A percentile compares a stretch with the other conserved stretches of the same genome.
Evolutionary conservation across 2,888 invertebrate genomes (phyloP).

Genomic region (Ichneumoninae sp.): DNA sequence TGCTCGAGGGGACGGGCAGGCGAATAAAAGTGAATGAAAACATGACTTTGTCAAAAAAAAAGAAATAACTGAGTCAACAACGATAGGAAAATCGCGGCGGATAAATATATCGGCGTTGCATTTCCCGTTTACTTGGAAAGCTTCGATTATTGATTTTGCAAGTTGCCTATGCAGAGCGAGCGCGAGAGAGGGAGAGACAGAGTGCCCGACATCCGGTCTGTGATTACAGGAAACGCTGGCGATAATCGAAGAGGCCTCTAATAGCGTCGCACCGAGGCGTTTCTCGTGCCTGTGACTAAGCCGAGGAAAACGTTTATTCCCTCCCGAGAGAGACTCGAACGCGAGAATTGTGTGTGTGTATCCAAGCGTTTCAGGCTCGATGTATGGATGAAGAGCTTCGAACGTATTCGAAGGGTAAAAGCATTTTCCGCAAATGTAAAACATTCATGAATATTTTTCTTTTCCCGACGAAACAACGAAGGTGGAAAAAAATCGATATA

Average conservation of each 20-base stretch:
- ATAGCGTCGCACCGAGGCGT: constrained; percentile 51
- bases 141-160: constrained; percentile 62
- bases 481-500: constrained; percentile 7
- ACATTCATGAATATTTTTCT: background rate
- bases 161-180: constrained; percentile 27
- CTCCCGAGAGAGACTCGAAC: background rate
- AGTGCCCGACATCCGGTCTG: constrained; percentile 76
- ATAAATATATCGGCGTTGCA: background rate
- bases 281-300: constrained; percentile 20
- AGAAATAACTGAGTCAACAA: background rate
- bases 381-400: constrained; percentile 18
- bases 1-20: background rate
- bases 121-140: constrained; percentile 4
- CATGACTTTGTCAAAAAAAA: background rate
- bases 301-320: constrained; percentile 50
- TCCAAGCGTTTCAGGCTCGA: constrained; percentile 16
- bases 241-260: constrained; percentile 69
- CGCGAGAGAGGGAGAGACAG: constrained; percentile 31
- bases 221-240: constrained; percentile 77
- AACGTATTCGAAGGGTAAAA: constrained; percentile 11
- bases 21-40: background rate
- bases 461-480: background rate
- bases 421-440: constrained; percentile 1
- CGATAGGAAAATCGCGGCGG: background rate
- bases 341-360: constrained; percentile 9